Evolutionary conservation across 2,797 vertebrate genomes (phyloP), one percentile per base, ranked within the genome.

Genomic region (Gambelia wislizenii): DNA sequence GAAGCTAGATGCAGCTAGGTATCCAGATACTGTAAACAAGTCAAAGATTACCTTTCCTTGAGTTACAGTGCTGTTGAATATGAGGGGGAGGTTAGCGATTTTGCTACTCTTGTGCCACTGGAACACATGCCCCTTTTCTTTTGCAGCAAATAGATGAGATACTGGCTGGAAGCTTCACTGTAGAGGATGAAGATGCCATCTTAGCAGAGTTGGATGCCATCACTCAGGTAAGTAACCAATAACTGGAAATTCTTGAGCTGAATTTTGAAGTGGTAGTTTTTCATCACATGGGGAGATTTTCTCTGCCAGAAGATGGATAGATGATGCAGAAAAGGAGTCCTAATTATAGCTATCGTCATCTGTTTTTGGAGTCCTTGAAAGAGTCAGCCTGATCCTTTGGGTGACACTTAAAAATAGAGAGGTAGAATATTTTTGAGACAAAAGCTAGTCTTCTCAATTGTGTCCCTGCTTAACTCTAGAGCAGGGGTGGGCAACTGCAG

Each of bases 61-160:
- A 22, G 9, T 33, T 27, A 44, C 16, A 59, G 39, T 18, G 44
- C 49, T 44, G 4, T 27, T 8, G 49, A 72, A 69, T 16, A 36
- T 52, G 44, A 14, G 39, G 70, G 18, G 75, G 56, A 56, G 39
- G 2, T 44, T 82, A 36, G 47, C 8, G 81, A 54, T 70, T 25
- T 79, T 56, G 3, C 10, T 54, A 2, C 69, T 80, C 67, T 52
- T 13, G 47, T 6, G 13, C 0, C 36, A 56, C 81, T 44, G 56
- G 1, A n/a, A 1, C 0, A 0, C 52, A 56, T 42, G 33, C 84
- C 44, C 16, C 33, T 74, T 91, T 85, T 79, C 49, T 83, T 80
- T 69, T 84, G 0, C 89, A 99, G 99, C 98, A 99, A 99, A 99
- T 99, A 84, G 98, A 99, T 7, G 98, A 99, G 92, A 92, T 99